Conservation (phyloP, 2,888 invertebrate genomes). For the Callyntrura guangdongensis region DNA sequence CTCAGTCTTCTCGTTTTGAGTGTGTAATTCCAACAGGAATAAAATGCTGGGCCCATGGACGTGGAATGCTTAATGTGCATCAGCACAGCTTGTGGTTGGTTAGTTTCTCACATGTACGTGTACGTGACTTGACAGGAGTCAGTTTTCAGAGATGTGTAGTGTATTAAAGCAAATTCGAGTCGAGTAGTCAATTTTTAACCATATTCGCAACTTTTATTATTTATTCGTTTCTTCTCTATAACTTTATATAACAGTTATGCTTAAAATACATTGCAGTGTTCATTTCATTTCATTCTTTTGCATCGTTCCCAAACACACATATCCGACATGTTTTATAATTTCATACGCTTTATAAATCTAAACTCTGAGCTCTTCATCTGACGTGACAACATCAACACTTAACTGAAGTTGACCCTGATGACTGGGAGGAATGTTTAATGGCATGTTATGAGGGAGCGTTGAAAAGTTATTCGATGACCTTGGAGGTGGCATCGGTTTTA, state of each 20-base stretch:
- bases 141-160: too few relatives aligned
- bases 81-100: too few relatives aligned
- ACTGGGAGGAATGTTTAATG: constrained; percentile 73
- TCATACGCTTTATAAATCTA: constrained; percentile 46
- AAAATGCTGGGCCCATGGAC: too few relatives aligned
- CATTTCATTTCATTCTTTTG: background rate
- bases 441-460: constrained; percentile 82
- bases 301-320: too few relatives aligned
- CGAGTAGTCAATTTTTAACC: too few relatives aligned
- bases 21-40: too few relatives aligned
- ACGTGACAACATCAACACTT: constrained; percentile 76
- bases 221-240: constrained; percentile 17
- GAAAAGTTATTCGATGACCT: constrained; percentile 82
- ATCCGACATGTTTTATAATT: constrained; percentile 11
- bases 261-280: constrained; percentile 41
- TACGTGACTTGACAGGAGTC: too few relatives aligned
- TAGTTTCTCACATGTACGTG: too few relatives aligned
- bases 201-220: background rate
- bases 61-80: too few relatives aligned
- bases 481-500: constrained; percentile 84
- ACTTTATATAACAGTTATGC: background rate
- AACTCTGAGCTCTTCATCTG: constrained; percentile 77
- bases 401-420: constrained; percentile 77
- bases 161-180: too few relatives aligned
- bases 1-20: too few relatives aligned